Evolutionary conservation across 2,113 vertebrate species (phyloP).

Genomic region (Promerops cafer): DNA sequence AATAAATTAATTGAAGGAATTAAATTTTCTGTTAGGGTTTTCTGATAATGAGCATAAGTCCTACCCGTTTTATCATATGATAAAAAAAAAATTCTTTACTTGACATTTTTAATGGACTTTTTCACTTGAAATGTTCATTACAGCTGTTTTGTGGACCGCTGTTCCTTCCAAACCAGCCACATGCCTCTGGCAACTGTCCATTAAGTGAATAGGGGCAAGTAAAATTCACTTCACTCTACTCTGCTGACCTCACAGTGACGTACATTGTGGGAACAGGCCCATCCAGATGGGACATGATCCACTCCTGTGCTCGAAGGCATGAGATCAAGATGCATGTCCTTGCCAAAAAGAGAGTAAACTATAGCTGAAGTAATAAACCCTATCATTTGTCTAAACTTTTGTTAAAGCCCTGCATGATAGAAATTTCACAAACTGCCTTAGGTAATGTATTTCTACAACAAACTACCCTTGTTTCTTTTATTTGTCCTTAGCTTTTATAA

Average conservation of each 20-base stretch:
- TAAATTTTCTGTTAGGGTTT: not conserved
- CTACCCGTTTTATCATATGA: not conserved
- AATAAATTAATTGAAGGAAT: not conserved
- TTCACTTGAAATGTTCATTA: not conserved
- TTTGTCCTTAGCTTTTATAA: not conserved
- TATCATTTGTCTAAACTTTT: not conserved
- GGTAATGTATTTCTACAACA: not conserved
- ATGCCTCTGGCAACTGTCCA: not conserved
- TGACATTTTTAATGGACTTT: not conserved
- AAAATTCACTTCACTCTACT: not conserved
- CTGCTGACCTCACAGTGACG: not conserved
- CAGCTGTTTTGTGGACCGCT: not conserved
- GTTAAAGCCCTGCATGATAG: not conserved
- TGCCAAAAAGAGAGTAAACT: not conserved
- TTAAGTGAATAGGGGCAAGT: not conserved
- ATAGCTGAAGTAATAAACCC: not conserved
- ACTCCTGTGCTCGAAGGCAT: not conserved
- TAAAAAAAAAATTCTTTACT: not conserved
- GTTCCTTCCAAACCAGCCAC: not conserved
- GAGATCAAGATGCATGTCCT: not conserved
- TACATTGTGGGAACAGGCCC: not conserved
- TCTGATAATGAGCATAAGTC: not conserved
- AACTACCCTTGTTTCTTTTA: not conserved
- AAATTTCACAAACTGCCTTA: not conserved
- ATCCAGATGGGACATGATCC: not conserved